phyloP scores from a whole-genome alignment of 2,888 invertebrate genomes.

The Sinodicranocentrus sp. region DNA sequence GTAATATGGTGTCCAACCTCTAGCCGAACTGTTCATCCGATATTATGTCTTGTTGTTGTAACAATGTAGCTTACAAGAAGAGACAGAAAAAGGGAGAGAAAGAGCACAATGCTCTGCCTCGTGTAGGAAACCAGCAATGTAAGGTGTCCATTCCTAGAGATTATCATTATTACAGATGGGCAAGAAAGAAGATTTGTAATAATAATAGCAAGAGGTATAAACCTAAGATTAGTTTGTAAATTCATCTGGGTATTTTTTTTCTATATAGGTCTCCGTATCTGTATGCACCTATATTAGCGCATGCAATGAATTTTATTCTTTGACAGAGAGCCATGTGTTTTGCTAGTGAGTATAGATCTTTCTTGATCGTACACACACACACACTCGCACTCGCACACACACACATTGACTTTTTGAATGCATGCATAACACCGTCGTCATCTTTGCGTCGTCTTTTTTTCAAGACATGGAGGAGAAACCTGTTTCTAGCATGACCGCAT shows the following conservation, averaged over 20 bases:
- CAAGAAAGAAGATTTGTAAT: conserved; percentile 64
- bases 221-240: conserved; percentile 56
- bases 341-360: conserved; percentile 27
- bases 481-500: conserved; percentile 77
- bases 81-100: too few species aligned
- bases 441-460: conserved; percentile 57
- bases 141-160: conserved; percentile 62
- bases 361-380: conserved; percentile 38
- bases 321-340: conserved; percentile 59
- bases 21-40: conserved; percentile 49
- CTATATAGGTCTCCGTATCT: neutral
- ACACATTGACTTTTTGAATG: conserved; percentile 44
- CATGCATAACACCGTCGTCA: conserved; percentile 56
- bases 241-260: neutral
- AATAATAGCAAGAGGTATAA: conserved; percentile 56
- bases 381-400: conserved; percentile 8
- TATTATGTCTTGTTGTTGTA: conserved; percentile 45
- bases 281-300: conserved; percentile 52
- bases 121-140: conserved; percentile 51
- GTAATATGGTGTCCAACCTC: neutral
- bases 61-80: neutral
- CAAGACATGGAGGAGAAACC: conserved; percentile 75
- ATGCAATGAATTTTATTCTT: conserved; percentile 53
- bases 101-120: conserved; percentile 35
- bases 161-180: conserved; percentile 63